Percentiles rank a stretch among this genome's conserved stretches.
Conservation (phyloP, 1,140 invertebrate genomes). For the Drosophila nigromelanica region DNA sequence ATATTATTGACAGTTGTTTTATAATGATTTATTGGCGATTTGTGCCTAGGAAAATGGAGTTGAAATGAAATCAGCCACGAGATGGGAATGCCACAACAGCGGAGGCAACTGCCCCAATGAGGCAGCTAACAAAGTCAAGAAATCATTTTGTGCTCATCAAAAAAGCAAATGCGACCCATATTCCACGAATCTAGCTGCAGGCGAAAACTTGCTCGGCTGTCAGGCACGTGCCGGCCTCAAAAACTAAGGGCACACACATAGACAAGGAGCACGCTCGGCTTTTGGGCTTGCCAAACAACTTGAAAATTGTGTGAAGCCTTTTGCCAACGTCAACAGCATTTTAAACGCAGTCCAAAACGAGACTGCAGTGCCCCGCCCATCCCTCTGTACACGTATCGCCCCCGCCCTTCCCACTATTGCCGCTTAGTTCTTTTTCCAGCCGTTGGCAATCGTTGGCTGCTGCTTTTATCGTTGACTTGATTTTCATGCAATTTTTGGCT, state of each 20-base stretch:
- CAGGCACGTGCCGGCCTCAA: slow-evolving; percentile 60
- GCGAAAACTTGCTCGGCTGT: slow-evolving; percentile 23
- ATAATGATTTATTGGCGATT: slow-evolving; percentile 72
- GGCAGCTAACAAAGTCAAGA: slow-evolving; percentile 26
- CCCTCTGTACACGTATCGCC: neutral
- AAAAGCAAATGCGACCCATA: slow-evolving; percentile 66
- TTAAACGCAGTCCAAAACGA: slow-evolving; percentile 19
- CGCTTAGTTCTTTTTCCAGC: neutral
- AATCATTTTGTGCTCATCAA: slow-evolving; percentile 56
- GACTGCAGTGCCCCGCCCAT: slow-evolving; percentile 22
- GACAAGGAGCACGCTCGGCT: slow-evolving; percentile 11
- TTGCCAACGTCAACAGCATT: slow-evolving; percentile 54
- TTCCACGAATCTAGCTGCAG: slow-evolving; percentile 40
- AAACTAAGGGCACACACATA: slow-evolving; percentile 17
- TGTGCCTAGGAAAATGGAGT: slow-evolving; percentile 66
- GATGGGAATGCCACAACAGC: slow-evolving; percentile 1
- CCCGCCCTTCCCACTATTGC: too few species aligned
- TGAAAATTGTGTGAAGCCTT: slow-evolving; percentile 45
- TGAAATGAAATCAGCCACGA: slow-evolving; percentile 69
- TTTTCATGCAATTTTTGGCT: slow-evolving; percentile 76
- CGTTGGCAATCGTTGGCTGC: slow-evolving; percentile 7
- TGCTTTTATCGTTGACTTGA: slow-evolving; percentile 52
- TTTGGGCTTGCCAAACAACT: slow-evolving; percentile 44
- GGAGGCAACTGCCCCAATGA: slow-evolving; percentile 10
- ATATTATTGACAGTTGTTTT: neutral